Evolutionary conservation across 53 echinoderm and acorn worm species (phyloP), one percentile per base, ranked within the genome.

Genomic region (Stichopus horrens): DNA sequence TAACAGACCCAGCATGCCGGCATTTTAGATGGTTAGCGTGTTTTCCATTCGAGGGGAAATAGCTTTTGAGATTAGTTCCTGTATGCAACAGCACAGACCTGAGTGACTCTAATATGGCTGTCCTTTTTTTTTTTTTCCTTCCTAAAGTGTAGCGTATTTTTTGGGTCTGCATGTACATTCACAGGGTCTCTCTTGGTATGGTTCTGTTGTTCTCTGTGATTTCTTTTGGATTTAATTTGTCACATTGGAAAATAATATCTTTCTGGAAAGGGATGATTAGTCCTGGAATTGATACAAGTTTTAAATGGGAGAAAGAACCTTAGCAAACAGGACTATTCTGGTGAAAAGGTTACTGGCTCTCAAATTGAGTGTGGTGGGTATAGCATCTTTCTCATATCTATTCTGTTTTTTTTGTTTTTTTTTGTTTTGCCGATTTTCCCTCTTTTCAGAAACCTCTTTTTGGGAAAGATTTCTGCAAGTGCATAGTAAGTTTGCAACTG

Each of bases 341-440:
- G 83, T 83, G 59, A 83, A 83, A 83, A 57, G 83, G 59, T 83
- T 83, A 63, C 83, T 83, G 5, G 57, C 83, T 14, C 37, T 83
- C 54, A 83, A 83, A 83, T 37, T 83, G 59, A 83, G 83, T 21
- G 65, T 63, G 83, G 83, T 83, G 63, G 83, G 83, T 83, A 83
- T 16, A 7, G 63, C 63, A 63, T 13, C 16, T 4, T 63, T 16
- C 16, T 63, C 14, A 5, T 63, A 4, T 63, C 16, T 7, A 10
- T 63, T 7, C 7, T 60, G 2, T 60, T 60, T 60, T 14, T 4
- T 60, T 4, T 11, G 2, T 60, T 60, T 4, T 8, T 63, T 63
- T 7, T 16, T 63, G 0, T 37, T 37, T 37, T 37, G 37, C 37
- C 2, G 37, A 37, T 37, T 37, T 37, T 37, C 37, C 37, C n/a